These are phyloP conservation scores for Chrysolina americana DNA, from an alignment of 2,888 invertebrate genomes.

Conservation along the genomic window DNA sequence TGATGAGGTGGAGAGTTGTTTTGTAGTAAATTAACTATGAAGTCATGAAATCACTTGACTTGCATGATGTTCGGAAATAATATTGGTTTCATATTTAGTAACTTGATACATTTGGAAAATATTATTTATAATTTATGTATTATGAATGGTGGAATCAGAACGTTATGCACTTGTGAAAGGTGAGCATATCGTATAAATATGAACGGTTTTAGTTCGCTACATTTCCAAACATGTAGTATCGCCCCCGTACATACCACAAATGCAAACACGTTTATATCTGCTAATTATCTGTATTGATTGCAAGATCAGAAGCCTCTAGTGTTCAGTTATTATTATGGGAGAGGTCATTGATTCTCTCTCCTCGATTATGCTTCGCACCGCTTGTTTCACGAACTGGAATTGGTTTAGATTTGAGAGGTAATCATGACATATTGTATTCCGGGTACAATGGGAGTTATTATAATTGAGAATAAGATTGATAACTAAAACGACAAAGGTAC, in stretches of 20 bases:
- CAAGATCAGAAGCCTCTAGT: constrained; percentile 35
- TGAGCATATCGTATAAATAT: no score
- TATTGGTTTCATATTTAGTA: no score
- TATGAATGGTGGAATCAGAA: no score
- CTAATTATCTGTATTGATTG: constrained; percentile 44
- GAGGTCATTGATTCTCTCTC: constrained; percentile 38
- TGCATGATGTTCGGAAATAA: no score
- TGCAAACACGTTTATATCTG: constrained; percentile 44
- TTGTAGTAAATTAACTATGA: no score
- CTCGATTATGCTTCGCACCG: constrained; percentile 5
- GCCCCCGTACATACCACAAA: constrained; percentile 30
- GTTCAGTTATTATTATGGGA: constrained; percentile 29
- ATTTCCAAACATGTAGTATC: background rate
- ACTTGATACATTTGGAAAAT: no score
- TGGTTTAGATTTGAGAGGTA: background rate
- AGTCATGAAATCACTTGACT: no score
- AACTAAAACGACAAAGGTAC: no score
- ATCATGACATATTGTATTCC: constrained; percentile 10
- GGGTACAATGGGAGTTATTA: background rate
- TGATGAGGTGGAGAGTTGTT: no score
- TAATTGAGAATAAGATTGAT: no score
- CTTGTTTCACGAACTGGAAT: constrained; percentile 6
- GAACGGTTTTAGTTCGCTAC: background rate
- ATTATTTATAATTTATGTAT: no score
- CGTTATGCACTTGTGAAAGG: no score